phyloP scores from a whole-genome alignment of 1,140 invertebrate genomes.

The Cheumatopsyche charites region DNA sequence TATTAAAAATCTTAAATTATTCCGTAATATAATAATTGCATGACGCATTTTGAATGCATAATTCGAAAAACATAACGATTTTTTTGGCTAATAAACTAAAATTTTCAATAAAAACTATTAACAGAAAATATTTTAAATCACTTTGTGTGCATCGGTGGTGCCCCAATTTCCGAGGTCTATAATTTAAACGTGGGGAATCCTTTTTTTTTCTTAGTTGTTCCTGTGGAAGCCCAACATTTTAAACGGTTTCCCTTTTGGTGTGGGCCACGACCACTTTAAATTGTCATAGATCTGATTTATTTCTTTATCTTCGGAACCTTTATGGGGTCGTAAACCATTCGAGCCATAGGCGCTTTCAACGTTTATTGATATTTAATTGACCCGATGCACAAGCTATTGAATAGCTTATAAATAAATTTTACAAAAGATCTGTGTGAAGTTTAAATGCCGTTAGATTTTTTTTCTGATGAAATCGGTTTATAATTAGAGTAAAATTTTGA shows the following conservation, averaged over 20 bases:
- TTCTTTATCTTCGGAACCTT: conserved; percentile 58
- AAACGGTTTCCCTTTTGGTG: conserved; percentile 61
- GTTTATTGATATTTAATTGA: conserved; percentile 25
- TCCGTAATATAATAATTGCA: too few relatives aligned
- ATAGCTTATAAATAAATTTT: too few relatives aligned
- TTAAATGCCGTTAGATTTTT: too few relatives aligned
- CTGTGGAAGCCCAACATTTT: conserved; percentile 62
- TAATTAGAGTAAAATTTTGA: too few relatives aligned
- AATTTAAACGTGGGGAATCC: conserved; percentile 57
- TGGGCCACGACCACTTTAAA: conserved; percentile 64
- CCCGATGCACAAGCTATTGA: neutral
- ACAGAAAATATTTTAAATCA: neutral
- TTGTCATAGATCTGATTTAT: conserved; percentile 65
- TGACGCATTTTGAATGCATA: too few relatives aligned
- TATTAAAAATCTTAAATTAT: too few relatives aligned
- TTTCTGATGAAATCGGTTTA: too few relatives aligned
- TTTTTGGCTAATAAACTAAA: too few relatives aligned
- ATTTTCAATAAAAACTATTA: conserved; percentile 1
- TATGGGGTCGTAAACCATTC: conserved; percentile 37
- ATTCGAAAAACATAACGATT: neutral
- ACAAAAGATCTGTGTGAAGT: too few relatives aligned
- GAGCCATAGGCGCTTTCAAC: conserved; percentile 12
- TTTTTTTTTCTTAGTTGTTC: conserved; percentile 43
- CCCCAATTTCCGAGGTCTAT: conserved; percentile 45
- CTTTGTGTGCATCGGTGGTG: conserved; percentile 28